Percentiles rank a stretch among this genome's conserved stretches.
Conservation (phyloP, 2,113 vertebrate species). For the Syngnathus typhle region DNA sequence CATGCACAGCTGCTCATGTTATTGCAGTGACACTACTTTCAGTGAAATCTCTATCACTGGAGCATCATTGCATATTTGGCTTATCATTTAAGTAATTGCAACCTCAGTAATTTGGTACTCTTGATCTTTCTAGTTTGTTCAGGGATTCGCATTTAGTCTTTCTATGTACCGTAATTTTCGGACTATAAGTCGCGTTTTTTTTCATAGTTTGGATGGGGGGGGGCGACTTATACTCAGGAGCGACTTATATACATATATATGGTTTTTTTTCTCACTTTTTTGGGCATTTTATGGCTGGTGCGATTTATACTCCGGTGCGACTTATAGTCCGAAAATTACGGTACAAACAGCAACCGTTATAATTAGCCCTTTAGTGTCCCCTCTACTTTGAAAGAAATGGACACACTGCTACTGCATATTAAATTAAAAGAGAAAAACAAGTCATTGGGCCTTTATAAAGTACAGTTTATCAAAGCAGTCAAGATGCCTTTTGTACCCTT, state of each 20-base stretch:
- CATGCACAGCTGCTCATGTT: slow-evolving; percentile 42
- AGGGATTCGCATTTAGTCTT: not conserved
- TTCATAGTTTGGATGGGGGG: no score
- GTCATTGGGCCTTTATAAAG: not conserved
- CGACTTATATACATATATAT: no score
- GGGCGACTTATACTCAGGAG: no score
- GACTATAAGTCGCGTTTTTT: no score
- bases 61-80: slow-evolving; percentile 24
- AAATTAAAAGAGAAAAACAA: not conserved
- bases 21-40: slow-evolving; percentile 26
- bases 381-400: not conserved
- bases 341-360: not conserved
- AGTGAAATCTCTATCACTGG: not conserved
- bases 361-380: not conserved
- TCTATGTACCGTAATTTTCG: no score
- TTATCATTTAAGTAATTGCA: not conserved
- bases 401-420: not conserved
- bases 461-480: not conserved
- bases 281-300: no score
- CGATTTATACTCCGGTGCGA: no score
- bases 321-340: no score
- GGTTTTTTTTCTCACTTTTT: no score
- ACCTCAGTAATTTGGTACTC: not conserved
- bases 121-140: not conserved
- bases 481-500: not conserved